Percentiles rank a stretch among this genome's conserved stretches.
phyloP scores from a whole-genome alignment of 2,797 vertebrate genomes.

The Chromis chromis region DNA sequence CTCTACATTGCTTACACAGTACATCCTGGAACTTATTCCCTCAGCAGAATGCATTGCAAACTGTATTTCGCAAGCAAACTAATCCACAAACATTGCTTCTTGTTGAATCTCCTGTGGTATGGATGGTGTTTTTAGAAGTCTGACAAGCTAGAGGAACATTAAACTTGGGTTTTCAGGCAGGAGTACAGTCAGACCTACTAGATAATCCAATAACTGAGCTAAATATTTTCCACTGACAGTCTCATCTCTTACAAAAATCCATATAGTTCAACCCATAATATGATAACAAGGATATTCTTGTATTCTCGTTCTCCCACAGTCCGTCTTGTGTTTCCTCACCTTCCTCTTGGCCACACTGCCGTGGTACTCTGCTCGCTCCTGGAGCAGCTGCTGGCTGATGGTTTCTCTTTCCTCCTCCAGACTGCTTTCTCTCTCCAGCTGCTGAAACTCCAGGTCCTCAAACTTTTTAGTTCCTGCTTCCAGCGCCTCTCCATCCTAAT shows the following conservation, averaged over 20 bases:
- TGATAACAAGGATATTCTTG: neutral
- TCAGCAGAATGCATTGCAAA: neutral
- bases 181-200: neutral
- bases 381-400: constrained; percentile 90
- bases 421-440: constrained; percentile 95
- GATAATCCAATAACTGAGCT: neutral
- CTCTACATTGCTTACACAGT: neutral
- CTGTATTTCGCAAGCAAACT: neutral
- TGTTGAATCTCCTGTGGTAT: neutral
- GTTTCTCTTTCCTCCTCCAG: constrained; percentile 93
- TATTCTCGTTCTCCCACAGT: neutral
- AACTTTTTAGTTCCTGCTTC: constrained; percentile 93
- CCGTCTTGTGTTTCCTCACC: constrained; percentile 73
- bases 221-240: neutral
- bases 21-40: neutral
- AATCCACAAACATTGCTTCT: neutral
- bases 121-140: neutral
- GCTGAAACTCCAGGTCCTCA: constrained; percentile 98
- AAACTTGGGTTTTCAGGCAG: neutral
- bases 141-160: neutral
- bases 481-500: constrained; percentile 91
- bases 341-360: constrained; percentile 88
- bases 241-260: neutral
- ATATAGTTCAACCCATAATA: no score
- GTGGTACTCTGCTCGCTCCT: constrained; percentile 88